Percentiles rank a stretch among this genome's conserved stretches.
phyloP scores from a whole-genome alignment of 2,888 invertebrate genomes.

The Cartodere bifasciata region DNA sequence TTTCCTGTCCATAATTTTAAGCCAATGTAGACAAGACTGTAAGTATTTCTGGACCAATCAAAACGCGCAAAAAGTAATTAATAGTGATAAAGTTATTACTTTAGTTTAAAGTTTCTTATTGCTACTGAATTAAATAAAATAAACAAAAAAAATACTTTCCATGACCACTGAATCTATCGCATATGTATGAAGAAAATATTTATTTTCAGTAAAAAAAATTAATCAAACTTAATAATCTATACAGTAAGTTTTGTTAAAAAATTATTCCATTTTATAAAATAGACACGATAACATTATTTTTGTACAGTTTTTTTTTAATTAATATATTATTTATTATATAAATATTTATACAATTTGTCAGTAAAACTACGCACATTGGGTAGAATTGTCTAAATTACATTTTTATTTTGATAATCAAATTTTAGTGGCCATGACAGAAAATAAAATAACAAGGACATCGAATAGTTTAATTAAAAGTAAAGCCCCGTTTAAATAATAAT shows the following conservation, averaged over 20 bases:
- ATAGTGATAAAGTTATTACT: slow-evolving; percentile 4
- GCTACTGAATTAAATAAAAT: slow-evolving; percentile 3
- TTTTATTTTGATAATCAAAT: too few species aligned
- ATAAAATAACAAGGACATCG: slow-evolving; percentile 5
- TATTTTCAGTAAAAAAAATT: slow-evolving; percentile 11
- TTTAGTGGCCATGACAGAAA: neutral
- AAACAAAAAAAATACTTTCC: too few species aligned
- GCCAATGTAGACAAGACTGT: slow-evolving; percentile 7
- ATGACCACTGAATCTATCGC: slow-evolving; percentile 4
- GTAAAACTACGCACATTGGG: slow-evolving; percentile 1
- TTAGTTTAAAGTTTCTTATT: slow-evolving; percentile 8
- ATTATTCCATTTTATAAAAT: slow-evolving; percentile 12
- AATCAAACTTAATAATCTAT: slow-evolving; percentile 13
- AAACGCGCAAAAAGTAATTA: slow-evolving; percentile 5
- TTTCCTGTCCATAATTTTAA: too few species aligned
- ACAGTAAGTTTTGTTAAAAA: slow-evolving; percentile 10
- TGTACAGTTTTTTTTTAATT: too few species aligned
- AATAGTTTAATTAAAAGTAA: slow-evolving; percentile 4
- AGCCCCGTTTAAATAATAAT: slow-evolving; percentile 4
- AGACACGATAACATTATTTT: slow-evolving; percentile 12
- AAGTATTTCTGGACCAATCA: slow-evolving; percentile 3
- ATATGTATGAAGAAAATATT: slow-evolving; percentile 9
- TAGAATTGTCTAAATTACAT: too few species aligned
- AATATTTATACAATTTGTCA: slow-evolving; percentile 3
- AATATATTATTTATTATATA: slow-evolving; percentile 9